Conservation (phyloP, 2,113 vertebrate genomes). For the Pan paniscus region DNA sequence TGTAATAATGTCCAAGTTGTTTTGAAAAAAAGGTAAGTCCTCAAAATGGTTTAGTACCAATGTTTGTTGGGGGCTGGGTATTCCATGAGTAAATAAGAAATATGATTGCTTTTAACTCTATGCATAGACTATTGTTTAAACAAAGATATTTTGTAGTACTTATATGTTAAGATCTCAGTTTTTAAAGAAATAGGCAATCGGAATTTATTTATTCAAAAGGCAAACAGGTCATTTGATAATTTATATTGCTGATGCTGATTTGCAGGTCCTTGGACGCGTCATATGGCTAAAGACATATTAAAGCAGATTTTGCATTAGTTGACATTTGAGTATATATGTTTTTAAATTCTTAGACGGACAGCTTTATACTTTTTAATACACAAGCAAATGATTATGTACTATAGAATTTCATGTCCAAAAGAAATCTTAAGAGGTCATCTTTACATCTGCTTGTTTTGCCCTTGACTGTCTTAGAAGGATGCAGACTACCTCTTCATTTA, state of each 20-base stretch:
- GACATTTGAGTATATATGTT: not conserved
- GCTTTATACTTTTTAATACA: not conserved
- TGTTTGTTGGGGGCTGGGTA: not conserved
- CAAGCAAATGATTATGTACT: not conserved
- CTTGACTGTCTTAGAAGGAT: constrained; percentile 23
- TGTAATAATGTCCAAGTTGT: not conserved
- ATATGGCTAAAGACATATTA: not conserved
- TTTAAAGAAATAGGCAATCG: constrained; percentile 27
- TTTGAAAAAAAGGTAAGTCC: not conserved
- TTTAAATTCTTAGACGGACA: constrained; percentile 41
- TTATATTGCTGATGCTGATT: constrained; percentile 30
- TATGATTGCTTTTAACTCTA: not conserved
- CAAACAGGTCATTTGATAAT: constrained; percentile 19
- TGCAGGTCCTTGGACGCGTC: constrained; percentile 20
- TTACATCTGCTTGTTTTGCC: not conserved
- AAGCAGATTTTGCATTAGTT: constrained; percentile 31
- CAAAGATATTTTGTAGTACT: constrained; percentile 1
- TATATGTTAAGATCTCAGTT: not conserved
- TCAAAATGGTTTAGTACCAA: not conserved
- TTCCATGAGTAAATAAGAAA: constrained; percentile 31
- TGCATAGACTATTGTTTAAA: constrained; percentile 1
- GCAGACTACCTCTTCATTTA: not conserved
- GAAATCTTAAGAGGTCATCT: not conserved
- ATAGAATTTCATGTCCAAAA: constrained; percentile 17
- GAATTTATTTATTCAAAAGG: constrained; percentile 27